Percentiles rank a stretch among this genome's conserved stretches.
Evolutionary conservation across 1,140 invertebrate genomes (phyloP).

Genomic region (Lucilia cuprina): DNA sequence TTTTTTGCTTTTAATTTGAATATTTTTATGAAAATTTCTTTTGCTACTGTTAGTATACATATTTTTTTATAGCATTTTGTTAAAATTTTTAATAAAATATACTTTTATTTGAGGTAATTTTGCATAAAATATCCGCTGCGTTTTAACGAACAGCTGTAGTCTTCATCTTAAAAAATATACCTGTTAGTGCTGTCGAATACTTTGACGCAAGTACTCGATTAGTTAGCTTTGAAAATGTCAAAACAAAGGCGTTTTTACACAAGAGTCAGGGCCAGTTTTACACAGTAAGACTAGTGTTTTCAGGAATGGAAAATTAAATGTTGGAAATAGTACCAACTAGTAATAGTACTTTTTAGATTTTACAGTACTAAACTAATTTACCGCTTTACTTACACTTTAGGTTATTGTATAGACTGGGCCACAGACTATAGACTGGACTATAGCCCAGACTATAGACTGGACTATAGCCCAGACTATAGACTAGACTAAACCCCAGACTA

Average conservation of each 20-base stretch:
- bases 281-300: neutral
- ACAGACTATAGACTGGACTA: no score
- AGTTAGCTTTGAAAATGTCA: neutral
- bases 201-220: neutral
- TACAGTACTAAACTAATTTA: no score
- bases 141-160: constrained; percentile 38
- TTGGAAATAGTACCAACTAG: no score
- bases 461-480: no score
- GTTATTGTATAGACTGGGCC: no score
- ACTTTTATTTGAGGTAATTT: constrained; percentile 38
- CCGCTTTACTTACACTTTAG: no score
- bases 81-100: constrained; percentile 20
- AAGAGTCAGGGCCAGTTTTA: neutral
- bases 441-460: no score
- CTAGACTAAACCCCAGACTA: no score
- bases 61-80: neutral
- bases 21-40: neutral
- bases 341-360: no score
- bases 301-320: no score
- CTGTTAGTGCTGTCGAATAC: neutral
- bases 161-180: constrained; percentile 36
- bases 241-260: neutral
- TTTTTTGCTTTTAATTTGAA: neutral
- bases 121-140: constrained; percentile 26
- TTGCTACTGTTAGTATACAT: neutral